phyloP scores from a whole-genome alignment of 2,797 vertebrate genomes.

The Simalia tracyae region DNA sequence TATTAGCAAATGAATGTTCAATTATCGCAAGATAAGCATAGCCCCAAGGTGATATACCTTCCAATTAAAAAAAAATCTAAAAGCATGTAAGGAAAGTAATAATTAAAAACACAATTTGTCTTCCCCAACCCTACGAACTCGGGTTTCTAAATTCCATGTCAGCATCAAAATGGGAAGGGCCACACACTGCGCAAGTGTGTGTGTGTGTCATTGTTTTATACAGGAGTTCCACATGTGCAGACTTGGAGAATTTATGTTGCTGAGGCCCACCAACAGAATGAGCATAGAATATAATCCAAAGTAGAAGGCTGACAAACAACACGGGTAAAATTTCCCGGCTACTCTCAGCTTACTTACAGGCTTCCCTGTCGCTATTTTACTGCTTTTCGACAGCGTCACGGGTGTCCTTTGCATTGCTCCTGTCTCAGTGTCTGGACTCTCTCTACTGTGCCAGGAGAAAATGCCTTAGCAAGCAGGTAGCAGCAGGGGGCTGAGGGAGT shows the following conservation, averaged over 20 bases:
- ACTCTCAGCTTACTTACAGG: slow-evolving; percentile 54
- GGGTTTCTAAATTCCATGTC: background rate
- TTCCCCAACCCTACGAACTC: background rate
- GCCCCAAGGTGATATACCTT: background rate
- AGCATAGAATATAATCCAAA: slow-evolving; percentile 55
- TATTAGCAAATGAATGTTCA: background rate
- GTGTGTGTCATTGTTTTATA: slow-evolving; percentile 21
- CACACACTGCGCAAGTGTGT: background rate
- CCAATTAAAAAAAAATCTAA: background rate
- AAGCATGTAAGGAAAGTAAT: background rate
- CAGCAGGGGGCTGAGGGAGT: slow-evolving; percentile 36
- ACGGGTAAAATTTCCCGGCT: slow-evolving; percentile 39
- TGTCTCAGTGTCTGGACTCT: slow-evolving; percentile 62
- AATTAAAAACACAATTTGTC: background rate
- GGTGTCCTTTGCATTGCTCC: slow-evolving; percentile 57
- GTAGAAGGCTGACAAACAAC: slow-evolving; percentile 51
- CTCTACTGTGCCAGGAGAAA: slow-evolving; percentile 53
- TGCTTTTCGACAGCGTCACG: slow-evolving; percentile 43
- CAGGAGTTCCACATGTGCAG: background rate
- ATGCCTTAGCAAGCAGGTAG: slow-evolving; percentile 67
- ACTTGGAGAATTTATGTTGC: slow-evolving; percentile 52
- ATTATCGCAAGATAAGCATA: background rate
- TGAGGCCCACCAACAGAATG: slow-evolving; percentile 49
- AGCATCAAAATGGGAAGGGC: slow-evolving; percentile 3
- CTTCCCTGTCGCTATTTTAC: slow-evolving; percentile 56